Evolutionary conservation across 1,140 invertebrate genomes (phyloP).

Genomic region (Drosophila sp.): DNA sequence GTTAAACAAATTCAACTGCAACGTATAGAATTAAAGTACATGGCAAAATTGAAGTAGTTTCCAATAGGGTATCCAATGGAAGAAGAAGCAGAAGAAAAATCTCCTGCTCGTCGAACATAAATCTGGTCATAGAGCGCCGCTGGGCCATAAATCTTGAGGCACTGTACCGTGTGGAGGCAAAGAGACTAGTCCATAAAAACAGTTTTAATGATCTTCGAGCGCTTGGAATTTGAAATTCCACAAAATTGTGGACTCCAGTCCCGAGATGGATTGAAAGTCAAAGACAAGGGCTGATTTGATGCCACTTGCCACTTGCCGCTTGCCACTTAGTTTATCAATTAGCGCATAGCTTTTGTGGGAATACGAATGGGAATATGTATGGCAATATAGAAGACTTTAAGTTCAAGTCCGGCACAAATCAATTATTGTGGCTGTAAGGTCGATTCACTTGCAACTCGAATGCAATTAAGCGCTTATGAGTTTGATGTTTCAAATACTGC

Average conservation of each 20-base stretch:
- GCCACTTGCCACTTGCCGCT: conserved; percentile 52
- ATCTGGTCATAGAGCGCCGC: conserved; percentile 67
- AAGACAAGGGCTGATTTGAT: conserved; percentile 24
- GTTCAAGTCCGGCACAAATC: conserved; percentile 28
- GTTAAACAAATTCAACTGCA: too few relatives aligned
- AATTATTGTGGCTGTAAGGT: conserved; percentile 28
- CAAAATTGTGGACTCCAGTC: conserved; percentile 11
- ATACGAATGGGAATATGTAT: background rate
- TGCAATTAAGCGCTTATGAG: conserved; percentile 41
- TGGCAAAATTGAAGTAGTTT: background rate
- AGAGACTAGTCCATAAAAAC: conserved; percentile 69
- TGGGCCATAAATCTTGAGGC: conserved; percentile 62
- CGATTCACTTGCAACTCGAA: conserved; percentile 28
- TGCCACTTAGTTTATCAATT: conserved; percentile 81
- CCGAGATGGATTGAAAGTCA: background rate
- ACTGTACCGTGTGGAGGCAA: background rate
- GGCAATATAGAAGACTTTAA: background rate
- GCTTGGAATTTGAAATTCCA: conserved; percentile 29
- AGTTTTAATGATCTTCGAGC: conserved; percentile 59
- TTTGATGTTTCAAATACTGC: conserved; percentile 4
- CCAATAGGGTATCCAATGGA: background rate
- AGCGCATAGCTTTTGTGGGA: conserved; percentile 36
- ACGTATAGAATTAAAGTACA: background rate
- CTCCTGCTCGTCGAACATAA: conserved; percentile 51
- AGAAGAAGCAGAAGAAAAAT: conserved; percentile 17